Evolutionary conservation across 1,140 invertebrate genomes (phyloP), one percentile per base, ranked within the genome.

Genomic region (Steinernema feltiae): DNA sequence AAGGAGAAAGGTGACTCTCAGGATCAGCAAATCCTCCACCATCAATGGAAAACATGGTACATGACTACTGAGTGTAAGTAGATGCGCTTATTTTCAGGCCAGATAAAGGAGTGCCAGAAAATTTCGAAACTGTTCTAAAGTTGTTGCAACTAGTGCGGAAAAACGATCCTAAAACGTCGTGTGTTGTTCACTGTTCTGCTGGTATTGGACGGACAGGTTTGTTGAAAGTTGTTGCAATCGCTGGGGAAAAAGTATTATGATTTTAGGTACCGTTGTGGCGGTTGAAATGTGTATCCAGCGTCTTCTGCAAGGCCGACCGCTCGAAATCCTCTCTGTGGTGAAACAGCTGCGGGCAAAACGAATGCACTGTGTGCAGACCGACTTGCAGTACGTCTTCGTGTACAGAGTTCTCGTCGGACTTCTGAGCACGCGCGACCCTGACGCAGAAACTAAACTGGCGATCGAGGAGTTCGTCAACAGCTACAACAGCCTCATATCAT

Each of bases 1-100:
- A 12, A 27, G 3, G 53, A 63, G 53, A 63, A 63, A 21, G 53
- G 53, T 3, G 53, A 27, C 15, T n/a, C n/a, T n/a, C 12, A 15
- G 53, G 53, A 63, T 27, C 53, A 63, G 53, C 3, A 15, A 3
- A 27, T 63, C 15, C 53, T 17, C 3, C 53, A 63, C 53, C 53
- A 63, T 21, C 53, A 63, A 27, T 63, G 53, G 53, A 63, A 63
- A 63, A 63, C 53, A 17, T 63, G 53, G 53, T 63, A n/a, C 7
- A 63, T 46, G 7, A 63, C 53, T 15, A 3, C 15, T 63, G 15
- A 15, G n/a, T n/a, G n/a, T n/a, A n/a, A n/a, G n/a, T n/a, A n/a
- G 15, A n/a, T 63, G 2, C 15, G 7, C 24, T 63, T 63, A 15
- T 63, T 27, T 27, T 63, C 24, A 63, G 53, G 53, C 53, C 53